Conservation (phyloP, 2,888 invertebrate genomes). For the Parnassius glacialis region DNA sequence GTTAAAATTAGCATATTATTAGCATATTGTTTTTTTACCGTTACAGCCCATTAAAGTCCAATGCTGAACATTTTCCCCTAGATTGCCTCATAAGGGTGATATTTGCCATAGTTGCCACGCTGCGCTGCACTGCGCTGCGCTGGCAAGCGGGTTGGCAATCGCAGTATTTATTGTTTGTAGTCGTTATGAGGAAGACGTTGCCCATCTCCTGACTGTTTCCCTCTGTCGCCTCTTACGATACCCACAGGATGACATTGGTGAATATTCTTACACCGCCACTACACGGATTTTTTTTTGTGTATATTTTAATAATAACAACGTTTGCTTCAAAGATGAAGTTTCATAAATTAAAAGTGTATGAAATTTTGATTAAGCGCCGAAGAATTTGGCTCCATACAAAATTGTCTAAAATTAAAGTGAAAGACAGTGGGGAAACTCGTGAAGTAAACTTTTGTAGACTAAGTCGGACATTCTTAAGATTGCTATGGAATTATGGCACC, state of each 20-base stretch:
- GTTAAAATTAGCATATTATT: slow-evolving; percentile 1
- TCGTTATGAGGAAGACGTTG: too few relatives aligned
- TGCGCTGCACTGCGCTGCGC: too few relatives aligned
- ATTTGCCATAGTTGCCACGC: too few relatives aligned
- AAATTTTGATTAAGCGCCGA: slow-evolving; percentile 15
- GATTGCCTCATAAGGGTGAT: too few relatives aligned
- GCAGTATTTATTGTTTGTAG: too few relatives aligned
- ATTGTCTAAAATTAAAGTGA: slow-evolving; percentile 56
- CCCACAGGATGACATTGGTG: not conserved
- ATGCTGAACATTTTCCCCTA: too few relatives aligned
- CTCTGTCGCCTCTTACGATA: too few relatives aligned
- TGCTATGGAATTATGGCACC: slow-evolving; percentile 73
- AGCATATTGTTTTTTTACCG: too few relatives aligned
- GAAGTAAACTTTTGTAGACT: slow-evolving; percentile 63
- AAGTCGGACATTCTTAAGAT: slow-evolving; percentile 73
- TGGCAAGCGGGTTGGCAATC: too few relatives aligned
- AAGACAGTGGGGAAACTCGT: slow-evolving; percentile 50
- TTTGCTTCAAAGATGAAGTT: slow-evolving; percentile 1
- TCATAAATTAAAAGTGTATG: slow-evolving; percentile 2
- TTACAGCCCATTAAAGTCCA: too few relatives aligned
- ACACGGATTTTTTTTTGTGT: not conserved
- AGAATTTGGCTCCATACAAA: slow-evolving; percentile 38
- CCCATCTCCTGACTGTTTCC: too few relatives aligned
- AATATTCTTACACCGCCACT: too few relatives aligned
- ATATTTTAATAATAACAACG: not conserved